These are phyloP conservation scores for Pyrgus malvae DNA, from an alignment of 2,888 invertebrate genomes.

Conservation along the genomic window DNA sequence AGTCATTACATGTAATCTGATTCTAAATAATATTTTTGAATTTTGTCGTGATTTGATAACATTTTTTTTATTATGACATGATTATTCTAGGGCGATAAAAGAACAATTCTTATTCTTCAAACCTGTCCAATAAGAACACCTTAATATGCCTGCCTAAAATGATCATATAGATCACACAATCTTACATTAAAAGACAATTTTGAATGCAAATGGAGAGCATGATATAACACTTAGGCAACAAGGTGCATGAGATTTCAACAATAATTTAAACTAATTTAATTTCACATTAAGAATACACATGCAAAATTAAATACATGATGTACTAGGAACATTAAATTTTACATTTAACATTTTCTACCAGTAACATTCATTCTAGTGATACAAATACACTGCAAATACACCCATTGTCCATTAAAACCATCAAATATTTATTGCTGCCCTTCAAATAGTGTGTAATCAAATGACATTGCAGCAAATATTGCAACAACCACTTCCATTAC, in stretches of 20 bases:
- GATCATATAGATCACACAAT: no score
- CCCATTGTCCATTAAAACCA: constrained; percentile 55
- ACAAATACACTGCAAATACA: constrained; percentile 65
- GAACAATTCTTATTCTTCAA: no score
- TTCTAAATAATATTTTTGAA: no score
- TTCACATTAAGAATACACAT: constrained; percentile 45
- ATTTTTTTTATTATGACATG: no score
- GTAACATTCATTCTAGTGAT: constrained; percentile 46
- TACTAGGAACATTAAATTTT: constrained; percentile 60
- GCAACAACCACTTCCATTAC: background rate
- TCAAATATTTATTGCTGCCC: constrained; percentile 41
- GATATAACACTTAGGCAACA: background rate
- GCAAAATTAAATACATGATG: constrained; percentile 53
- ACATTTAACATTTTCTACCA: constrained; percentile 51
- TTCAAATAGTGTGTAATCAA: background rate
- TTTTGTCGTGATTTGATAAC: no score
- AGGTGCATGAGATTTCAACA: background rate
- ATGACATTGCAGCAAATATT: background rate
- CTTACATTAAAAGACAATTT: background rate
- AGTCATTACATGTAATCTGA: no score
- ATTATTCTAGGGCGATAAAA: no score
- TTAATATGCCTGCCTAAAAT: no score
- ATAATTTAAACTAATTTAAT: constrained; percentile 14
- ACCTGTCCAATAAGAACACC: no score
- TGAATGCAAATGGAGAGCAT: background rate